Evolutionary conservation across 2,888 invertebrate species (phyloP).

Genomic region (Baronia brevicornis): DNA sequence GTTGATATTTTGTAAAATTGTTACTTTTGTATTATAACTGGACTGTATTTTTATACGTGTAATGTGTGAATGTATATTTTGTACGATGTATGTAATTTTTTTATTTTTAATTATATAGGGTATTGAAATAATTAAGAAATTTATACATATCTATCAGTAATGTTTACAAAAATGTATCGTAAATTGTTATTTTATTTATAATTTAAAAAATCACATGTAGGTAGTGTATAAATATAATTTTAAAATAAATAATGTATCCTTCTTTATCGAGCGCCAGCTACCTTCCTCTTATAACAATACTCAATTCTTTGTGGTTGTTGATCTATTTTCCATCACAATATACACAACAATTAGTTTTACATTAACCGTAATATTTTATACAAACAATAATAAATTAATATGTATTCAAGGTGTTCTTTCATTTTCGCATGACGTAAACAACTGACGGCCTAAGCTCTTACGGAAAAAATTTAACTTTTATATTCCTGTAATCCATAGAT

Average conservation of each 20-base stretch:
- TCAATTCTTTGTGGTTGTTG: constrained; percentile 41
- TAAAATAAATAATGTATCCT: constrained; percentile 5
- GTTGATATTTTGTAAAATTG: constrained; percentile 42
- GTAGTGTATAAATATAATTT: constrained; percentile 9
- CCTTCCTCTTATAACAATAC: constrained; percentile 35
- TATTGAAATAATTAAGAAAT: neutral
- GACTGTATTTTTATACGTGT: constrained; percentile 47
- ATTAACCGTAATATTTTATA: constrained; percentile 58
- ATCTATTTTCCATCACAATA: constrained; percentile 63
- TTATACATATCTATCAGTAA: constrained; percentile 11
- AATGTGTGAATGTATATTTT: constrained; percentile 33
- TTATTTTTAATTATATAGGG: constrained; percentile 13
- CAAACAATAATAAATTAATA: constrained; percentile 59
- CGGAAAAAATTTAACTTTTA: too few species aligned
- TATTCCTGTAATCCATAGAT: constrained; percentile 1
- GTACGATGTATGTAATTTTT: constrained; percentile 37
- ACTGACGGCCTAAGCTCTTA: too few species aligned
- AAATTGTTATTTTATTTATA: constrained; percentile 13
- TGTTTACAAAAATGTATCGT: constrained; percentile 9
- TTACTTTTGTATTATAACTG: constrained; percentile 62
- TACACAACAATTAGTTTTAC: constrained; percentile 63
- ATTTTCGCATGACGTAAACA: constrained; percentile 19
- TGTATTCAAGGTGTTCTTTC: constrained; percentile 34
- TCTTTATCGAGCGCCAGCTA: constrained; percentile 11
- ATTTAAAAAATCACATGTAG: constrained; percentile 10